Conservation (phyloP, 1,140 invertebrate genomes). For the Cherax quadricarinatus region DNA sequence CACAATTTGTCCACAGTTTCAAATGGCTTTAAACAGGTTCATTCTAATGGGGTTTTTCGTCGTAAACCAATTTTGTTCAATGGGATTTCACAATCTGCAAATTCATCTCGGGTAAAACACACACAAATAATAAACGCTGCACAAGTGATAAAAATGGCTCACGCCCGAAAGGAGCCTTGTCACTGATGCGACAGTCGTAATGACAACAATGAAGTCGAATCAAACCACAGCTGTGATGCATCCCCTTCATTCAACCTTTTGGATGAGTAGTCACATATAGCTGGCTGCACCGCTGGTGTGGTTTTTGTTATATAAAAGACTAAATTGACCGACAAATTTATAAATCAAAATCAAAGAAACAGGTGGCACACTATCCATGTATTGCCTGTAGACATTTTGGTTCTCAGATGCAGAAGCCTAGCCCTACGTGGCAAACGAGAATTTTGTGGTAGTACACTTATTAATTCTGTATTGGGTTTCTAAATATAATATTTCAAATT, state of each 20-base stretch:
- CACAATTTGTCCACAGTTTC: conserved; percentile 53
- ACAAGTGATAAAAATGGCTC: background rate
- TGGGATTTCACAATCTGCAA: background rate
- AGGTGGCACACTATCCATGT: too few species aligned
- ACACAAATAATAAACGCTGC: background rate
- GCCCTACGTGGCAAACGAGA: too few species aligned
- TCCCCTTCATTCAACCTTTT: conserved; percentile 37
- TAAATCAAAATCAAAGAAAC: too few species aligned
- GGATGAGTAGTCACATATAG: too few species aligned
- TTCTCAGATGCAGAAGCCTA: too few species aligned
- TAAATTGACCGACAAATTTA: too few species aligned
- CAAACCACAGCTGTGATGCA: conserved; percentile 42
- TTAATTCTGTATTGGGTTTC: too few species aligned
- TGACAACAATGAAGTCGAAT: background rate
- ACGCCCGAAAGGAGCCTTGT: background rate
- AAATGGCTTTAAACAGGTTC: conserved; percentile 30
- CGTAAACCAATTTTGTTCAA: conserved; percentile 16
- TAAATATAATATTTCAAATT: too few species aligned
- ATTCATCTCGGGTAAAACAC: background rate
- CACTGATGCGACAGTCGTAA: background rate
- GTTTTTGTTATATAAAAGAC: too few species aligned
- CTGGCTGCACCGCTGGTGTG: too few species aligned
- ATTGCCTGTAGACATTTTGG: too few species aligned
- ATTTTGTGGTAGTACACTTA: too few species aligned
- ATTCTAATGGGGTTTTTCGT: conserved; percentile 28